These are phyloP conservation scores for Drosophila dunni DNA, from an alignment of 1,140 invertebrate genomes.

Conservation along the genomic window DNA sequence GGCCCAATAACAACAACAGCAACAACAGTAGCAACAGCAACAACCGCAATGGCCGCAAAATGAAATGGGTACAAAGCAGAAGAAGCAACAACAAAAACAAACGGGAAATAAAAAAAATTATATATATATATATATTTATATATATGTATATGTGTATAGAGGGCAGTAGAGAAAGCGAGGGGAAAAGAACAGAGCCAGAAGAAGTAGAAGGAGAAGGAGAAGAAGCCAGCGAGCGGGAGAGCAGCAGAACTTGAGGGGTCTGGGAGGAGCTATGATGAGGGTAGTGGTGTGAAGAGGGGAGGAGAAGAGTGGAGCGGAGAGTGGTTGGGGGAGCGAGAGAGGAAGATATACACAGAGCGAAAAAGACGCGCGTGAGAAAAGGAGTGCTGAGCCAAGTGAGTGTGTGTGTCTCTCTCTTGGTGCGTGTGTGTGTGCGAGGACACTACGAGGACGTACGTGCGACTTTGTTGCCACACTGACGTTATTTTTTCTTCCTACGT, in stretches of 20 bases:
- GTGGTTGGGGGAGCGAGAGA: background rate
- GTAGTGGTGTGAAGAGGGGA: too few relatives aligned
- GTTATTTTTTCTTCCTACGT: constrained; percentile 29
- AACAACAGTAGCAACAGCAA: constrained; percentile 27
- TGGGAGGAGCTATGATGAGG: too few relatives aligned
- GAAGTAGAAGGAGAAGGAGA: constrained; percentile 1
- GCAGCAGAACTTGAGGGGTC: background rate
- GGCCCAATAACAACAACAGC: constrained; percentile 26
- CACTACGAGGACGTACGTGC: constrained; percentile 73
- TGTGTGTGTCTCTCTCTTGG: constrained; percentile 15
- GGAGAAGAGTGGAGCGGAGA: too few relatives aligned
- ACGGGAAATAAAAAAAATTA: constrained; percentile 34
- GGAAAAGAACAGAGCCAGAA: background rate
- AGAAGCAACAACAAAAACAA: constrained; percentile 35
- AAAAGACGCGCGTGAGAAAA: constrained; percentile 54
- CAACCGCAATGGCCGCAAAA: constrained; percentile 71
- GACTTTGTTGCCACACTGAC: constrained; percentile 48
- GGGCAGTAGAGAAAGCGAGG: constrained; percentile 30
- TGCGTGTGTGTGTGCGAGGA: constrained; percentile 53
- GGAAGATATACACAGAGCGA: background rate
- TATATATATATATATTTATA: too few relatives aligned
- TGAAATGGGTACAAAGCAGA: constrained; percentile 46
- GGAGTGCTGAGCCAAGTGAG: constrained; percentile 38
- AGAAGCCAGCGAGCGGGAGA: constrained; percentile 3
- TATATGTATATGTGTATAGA: constrained; percentile 20